Evolutionary conservation across 1,140 invertebrate species (phyloP), one percentile per base, ranked within the genome.

Genomic region (Drosophila erecta): DNA sequence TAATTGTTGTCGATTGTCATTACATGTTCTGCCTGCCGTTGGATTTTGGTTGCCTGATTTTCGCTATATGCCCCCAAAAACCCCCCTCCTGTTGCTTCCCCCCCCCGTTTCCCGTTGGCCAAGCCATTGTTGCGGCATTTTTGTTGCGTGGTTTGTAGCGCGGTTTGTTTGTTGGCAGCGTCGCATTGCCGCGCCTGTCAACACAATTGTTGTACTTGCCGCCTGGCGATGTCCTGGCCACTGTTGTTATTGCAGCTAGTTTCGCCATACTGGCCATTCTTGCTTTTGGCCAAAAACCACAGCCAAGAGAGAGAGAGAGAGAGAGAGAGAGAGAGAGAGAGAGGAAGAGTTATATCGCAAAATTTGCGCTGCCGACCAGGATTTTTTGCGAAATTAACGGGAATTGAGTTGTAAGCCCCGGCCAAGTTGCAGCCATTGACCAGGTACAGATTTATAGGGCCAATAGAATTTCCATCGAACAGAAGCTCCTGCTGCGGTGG

Each of bases 1-100:
- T 87, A 87, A 87, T 87, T 87, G 83, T 87, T 87, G 84, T 87
- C 84, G 83, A 87, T 87, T 87, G 83, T 87, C 83, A 87, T 87
- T 87, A 89, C 84, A 66, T 71, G 79, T 87, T 71, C 70, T 74
- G 77, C 17, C 40, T 41, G 81, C 67, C 69, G 66, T 54, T 79
- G 56, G 59, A 84, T 76, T 85, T 85, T 85, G 83, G 76, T 62
- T 62, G 61, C 76, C 80, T 85, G 80, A 85, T 79, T 85, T 83
- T 76, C 47, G 54, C 66, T 33, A 43, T 43, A 24, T 4, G 22
- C n/a, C 50, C 20, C 22, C n/a, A 3, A 12, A 5, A 4, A 3
- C 11, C 38, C 33, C 41, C n/a, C n/a, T 10, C 11, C 49, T 22
- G 2, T 27, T 35, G 30, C 30, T 22, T 46, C n/a, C 20, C 37